phyloP scores from a whole-genome alignment of 1,140 invertebrate genomes.

The Anadara kagoshimensis region DNA sequence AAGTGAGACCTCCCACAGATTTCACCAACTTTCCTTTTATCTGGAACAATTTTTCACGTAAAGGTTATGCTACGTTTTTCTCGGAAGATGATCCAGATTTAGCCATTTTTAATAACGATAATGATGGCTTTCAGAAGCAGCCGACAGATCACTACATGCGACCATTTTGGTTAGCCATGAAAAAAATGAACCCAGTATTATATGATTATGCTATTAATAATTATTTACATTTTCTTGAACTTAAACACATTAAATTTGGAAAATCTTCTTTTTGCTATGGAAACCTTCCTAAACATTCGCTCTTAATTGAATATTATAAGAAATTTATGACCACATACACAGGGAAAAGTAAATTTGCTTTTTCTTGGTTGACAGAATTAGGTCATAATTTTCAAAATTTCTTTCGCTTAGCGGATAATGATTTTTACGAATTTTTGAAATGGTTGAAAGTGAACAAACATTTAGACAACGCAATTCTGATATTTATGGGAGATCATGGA shows the following conservation, averaged over 20 bases:
- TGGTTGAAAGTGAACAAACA: conserved; percentile 17
- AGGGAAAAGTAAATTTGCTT: conserved; percentile 13
- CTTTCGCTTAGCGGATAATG: conserved; percentile 11
- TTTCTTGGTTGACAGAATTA: conserved; percentile 26
- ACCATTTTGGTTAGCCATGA: conserved; percentile 10
- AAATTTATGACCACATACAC: conserved; percentile 16
- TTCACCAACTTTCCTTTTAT: conserved; percentile 19
- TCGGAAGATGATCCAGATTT: conserved; percentile 14
- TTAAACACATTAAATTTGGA: conserved; percentile 36
- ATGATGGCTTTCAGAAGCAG: conserved; percentile 6
- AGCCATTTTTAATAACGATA: conserved; percentile 22
- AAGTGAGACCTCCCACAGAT: background rate
- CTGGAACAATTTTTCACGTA: conserved; percentile 14
- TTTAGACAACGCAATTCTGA: conserved; percentile 10
- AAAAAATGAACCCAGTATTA: background rate
- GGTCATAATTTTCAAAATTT: conserved; percentile 23
- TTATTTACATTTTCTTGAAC: conserved; percentile 37
- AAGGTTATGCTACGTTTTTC: conserved; percentile 9
- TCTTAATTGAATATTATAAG: conserved; percentile 14
- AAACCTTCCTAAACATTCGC: conserved; percentile 4
- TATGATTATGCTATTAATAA: conserved; percentile 13
- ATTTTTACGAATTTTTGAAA: conserved; percentile 18
- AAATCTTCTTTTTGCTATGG: conserved; percentile 18
- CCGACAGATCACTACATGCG: conserved; percentile 28
- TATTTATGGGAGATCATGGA: conserved; percentile 30